Base-by-base conservation (phyloP, 2,888 invertebrate species). In the Phlogophora meticulosa region DNA sequence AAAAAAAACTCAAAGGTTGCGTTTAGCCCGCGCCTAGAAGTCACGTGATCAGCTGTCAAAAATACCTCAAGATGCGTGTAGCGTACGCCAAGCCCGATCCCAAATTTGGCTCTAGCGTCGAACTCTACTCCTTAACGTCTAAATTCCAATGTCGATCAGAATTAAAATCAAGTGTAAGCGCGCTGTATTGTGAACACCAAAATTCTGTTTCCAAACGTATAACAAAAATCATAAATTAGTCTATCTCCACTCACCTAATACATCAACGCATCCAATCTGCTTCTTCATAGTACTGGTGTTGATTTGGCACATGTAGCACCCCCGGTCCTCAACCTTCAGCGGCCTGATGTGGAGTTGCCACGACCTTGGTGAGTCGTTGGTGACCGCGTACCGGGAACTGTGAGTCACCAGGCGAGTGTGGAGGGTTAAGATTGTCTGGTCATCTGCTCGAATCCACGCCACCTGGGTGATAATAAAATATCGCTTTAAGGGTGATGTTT, bases 261-360 rank as follows among this genome's bases (percentile, higher is more conserved):
- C 97, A 92, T 97, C 97, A 61, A 98, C 96, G 89, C 97, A 98
- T 61, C 97, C 97, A 63, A 97, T 96, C 90, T 97, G 97, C 84
- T 97, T 97, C 93, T 97, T 97, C 97, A 98, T 97, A 64, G 97
- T 96, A 75, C 95, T 96, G 4, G 97, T 97, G 90, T 98, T 98
- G 80, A 98, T 97, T 92, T 98, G 97, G 87, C 97, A 98, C 97
- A 97, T 97, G 91, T 98, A 98, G 86, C 97, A 97, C 10, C 97
- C 97, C 68, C 97, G 96, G 89, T 98, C 97, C 58, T 97, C 96
- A 78, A 97, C 97, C 91, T 97, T 97, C 78, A 97, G 94, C 58
- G 97, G 97, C 52, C 97, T 91, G 80, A 98, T 97, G 88, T 97
- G 97, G 42, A 98, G 96, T 87, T 97, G 97, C 97, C 97, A 98